Evolutionary conservation across 1,140 invertebrate species (phyloP).

Genomic region (Drosophila ambigua): DNA sequence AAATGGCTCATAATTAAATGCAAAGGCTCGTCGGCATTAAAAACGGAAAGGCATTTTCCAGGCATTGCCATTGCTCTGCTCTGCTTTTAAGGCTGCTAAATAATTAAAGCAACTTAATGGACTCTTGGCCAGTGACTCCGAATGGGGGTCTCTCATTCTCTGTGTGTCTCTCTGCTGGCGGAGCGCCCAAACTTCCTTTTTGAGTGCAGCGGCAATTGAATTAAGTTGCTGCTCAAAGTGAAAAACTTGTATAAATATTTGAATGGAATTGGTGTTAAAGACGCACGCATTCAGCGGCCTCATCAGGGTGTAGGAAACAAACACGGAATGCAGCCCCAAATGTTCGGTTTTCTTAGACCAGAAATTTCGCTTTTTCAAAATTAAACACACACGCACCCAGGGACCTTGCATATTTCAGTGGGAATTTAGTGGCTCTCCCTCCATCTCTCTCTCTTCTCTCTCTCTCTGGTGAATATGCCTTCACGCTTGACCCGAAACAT

Average conservation of each 20-base stretch:
- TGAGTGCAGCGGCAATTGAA: slow-evolving; percentile 78
- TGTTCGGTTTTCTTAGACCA: not conserved
- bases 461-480: slow-evolving; percentile 53
- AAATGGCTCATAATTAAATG: slow-evolving; percentile 75
- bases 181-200: slow-evolving; percentile 55
- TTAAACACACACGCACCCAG: slow-evolving; percentile 56
- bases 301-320: slow-evolving; percentile 16
- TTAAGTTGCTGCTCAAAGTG: slow-evolving; percentile 71
- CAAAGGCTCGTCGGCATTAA: slow-evolving; percentile 70
- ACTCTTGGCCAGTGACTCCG: slow-evolving; percentile 55
- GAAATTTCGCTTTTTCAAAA: slow-evolving; percentile 22
- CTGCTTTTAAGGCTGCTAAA: slow-evolving; percentile 79
- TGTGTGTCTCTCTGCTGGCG: slow-evolving; percentile 11
- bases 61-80: slow-evolving; percentile 60
- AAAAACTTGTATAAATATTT: slow-evolving; percentile 67
- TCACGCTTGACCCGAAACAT: slow-evolving; percentile 73
- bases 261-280: slow-evolving; percentile 57
- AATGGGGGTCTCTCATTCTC: not conserved
- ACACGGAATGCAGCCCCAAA: slow-evolving; percentile 28
- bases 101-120: slow-evolving; percentile 79
- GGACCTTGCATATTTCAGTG: slow-evolving; percentile 68
- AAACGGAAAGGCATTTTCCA: slow-evolving; percentile 50
- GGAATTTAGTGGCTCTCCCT: slow-evolving; percentile 44
- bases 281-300: slow-evolving; percentile 25
- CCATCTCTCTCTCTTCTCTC: too few relatives aligned